Conservation (phyloP, 2,113 vertebrate species). For the Meriones unguiculatus region DNA sequence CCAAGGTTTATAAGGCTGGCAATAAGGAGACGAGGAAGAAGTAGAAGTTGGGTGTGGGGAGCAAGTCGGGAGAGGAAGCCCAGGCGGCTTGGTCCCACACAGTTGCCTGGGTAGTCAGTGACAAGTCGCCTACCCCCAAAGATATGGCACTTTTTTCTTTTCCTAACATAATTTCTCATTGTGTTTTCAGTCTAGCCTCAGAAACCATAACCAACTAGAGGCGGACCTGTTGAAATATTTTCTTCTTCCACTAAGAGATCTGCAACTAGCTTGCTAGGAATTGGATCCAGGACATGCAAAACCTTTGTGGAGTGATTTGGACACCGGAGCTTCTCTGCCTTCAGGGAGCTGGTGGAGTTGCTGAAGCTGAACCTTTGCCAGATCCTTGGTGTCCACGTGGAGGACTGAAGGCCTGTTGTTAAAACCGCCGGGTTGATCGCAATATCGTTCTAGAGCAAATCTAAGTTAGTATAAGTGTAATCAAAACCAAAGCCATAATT, state of each 20-base stretch:
- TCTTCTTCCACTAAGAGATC: background rate
- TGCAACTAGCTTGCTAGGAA: background rate
- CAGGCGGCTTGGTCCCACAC: background rate
- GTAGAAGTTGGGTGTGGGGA: background rate
- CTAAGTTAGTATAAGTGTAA: background rate
- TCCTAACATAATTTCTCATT: background rate
- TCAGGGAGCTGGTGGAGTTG: background rate
- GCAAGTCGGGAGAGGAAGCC: background rate
- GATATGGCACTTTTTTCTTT: background rate
- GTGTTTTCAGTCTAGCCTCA: background rate
- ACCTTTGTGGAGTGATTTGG: background rate
- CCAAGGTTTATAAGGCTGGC: background rate
- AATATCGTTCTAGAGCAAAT: background rate
- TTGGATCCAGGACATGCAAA: background rate
- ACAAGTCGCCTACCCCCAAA: background rate
- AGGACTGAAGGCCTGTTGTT: background rate
- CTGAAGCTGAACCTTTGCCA: background rate
- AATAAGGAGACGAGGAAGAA: background rate
- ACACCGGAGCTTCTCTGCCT: background rate
- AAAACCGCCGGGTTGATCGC: background rate
- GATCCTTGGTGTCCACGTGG: background rate
- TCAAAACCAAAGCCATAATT: conserved; percentile 49
- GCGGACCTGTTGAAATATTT: background rate
- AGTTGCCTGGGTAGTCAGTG: background rate
- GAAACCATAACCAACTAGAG: background rate